Base-by-base conservation (phyloP, 2,888 invertebrate species). In the Apamea epomidion region DNA sequence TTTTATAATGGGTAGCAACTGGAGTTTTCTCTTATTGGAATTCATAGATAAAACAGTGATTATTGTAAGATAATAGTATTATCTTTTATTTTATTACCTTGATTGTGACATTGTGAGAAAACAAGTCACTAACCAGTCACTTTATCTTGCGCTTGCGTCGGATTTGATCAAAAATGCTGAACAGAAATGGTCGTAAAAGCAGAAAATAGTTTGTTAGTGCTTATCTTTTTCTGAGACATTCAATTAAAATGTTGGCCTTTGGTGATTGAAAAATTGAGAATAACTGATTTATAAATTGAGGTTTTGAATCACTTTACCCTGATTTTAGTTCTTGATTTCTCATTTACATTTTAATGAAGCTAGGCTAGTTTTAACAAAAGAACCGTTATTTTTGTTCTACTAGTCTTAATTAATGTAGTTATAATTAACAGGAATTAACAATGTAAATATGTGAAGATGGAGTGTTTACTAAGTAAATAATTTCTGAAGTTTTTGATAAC, bases 391-490 rank as follows among this genome's bases (percentile, higher is more conserved):
- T 62, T 62, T 37, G 42, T 25, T 45, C 42, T 58, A 65, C 45
- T 65, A 25, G 25, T 16, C 37, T 42, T 67, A 42, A 71, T 68
- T 14, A 71, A 72, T 64, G 64, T 70, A 64, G 32, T 70, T 83
- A 29, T 75, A 72, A 69, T 72, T 78, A 78, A 73, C 21, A 64
- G 8, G 29, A 42, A 68, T 78, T 74, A 60, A 51, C 21, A 65
- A 76, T n/a, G 25, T 18, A 76, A 76, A 74, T 58, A 67, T 37
- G 58, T 29, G 18, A 70, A 79, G 69, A 83, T 69, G 45, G 0
- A 67, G 64, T 80, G 42, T 69, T 84, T 65, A 65, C 45, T 37
- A n/a, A 77, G 64, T 51, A 42, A 71, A 76, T 81, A 60, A 73
- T 62, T 60, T 29, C 48, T 65, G 0, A 45, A 76, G 21, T 45